Evolutionary conservation across 2,113 vertebrate genomes (phyloP).

Genomic region (Meles meles): DNA sequence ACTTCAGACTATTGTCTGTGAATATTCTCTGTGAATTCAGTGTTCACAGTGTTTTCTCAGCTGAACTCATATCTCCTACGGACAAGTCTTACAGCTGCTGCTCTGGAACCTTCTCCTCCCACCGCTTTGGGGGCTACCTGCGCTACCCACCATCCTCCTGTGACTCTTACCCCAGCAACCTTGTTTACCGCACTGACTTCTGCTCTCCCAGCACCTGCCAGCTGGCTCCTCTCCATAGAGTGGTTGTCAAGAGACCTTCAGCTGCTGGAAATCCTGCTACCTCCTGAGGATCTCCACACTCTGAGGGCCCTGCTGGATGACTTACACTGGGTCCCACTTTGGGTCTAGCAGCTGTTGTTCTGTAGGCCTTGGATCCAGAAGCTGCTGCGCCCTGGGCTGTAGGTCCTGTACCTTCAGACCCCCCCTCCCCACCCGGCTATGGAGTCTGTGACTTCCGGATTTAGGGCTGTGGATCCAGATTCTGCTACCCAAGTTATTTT

Average conservation of each 20-base stretch:
- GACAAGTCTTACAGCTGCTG: background rate
- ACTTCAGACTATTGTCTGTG: background rate
- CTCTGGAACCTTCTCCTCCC: background rate
- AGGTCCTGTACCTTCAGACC: background rate
- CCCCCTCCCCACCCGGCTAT: too few relatives aligned
- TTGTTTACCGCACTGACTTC: background rate
- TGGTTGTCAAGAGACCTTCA: background rate
- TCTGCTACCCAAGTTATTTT: background rate
- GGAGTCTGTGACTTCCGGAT: background rate
- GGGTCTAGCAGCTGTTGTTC: background rate
- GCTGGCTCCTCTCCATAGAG: background rate
- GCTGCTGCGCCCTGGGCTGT: background rate
- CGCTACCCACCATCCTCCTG: background rate
- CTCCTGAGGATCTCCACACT: rapidly evolving
- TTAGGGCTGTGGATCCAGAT: background rate
- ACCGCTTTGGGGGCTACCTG: background rate
- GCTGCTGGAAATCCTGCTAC: background rate
- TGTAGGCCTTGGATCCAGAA: background rate
- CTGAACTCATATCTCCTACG: background rate
- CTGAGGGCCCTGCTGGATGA: background rate
- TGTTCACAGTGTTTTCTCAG: background rate
- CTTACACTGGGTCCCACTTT: background rate
- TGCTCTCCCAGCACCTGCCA: background rate
- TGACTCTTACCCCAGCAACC: background rate
- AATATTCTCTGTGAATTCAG: background rate